phyloP scores from a whole-genome alignment of 2,888 invertebrate genomes.

The Torymus texanus region DNA sequence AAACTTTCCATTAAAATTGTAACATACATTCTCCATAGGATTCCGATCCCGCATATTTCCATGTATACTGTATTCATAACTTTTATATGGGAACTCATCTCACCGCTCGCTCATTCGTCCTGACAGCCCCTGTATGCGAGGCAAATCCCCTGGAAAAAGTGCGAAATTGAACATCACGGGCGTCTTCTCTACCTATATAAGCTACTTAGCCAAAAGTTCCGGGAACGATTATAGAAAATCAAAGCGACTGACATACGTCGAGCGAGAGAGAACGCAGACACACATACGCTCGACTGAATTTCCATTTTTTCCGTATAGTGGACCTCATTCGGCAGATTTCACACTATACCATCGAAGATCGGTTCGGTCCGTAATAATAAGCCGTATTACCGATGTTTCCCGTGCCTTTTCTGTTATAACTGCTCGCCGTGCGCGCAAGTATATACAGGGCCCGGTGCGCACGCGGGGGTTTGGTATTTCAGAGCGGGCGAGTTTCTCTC shows the following conservation, averaged over 20 bases:
- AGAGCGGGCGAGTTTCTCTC: constrained; percentile 1
- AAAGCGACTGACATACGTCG: constrained; percentile 4
- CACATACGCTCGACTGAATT: constrained; percentile 27
- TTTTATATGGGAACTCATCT: not conserved
- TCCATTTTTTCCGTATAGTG: constrained; percentile 17
- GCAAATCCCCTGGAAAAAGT: constrained; percentile 4
- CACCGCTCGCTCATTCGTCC: not conserved
- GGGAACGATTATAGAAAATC: not conserved
- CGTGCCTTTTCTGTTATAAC: constrained; percentile 21
- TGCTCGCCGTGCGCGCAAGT: not conserved
- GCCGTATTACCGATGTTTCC: constrained; percentile 51
- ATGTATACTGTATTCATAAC: not conserved
- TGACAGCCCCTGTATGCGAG: not conserved
- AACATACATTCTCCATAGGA: too few relatives aligned
- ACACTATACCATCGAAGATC: constrained; percentile 1
- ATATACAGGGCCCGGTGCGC: not conserved
- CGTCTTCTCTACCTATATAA: not conserved
- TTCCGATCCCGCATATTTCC: too few relatives aligned
- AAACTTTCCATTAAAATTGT: too few relatives aligned
- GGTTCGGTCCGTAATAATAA: constrained; percentile 20
- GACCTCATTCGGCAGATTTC: not conserved
- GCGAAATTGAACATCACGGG: constrained; percentile 24
- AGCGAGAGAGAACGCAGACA: not conserved
- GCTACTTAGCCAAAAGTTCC: not conserved
- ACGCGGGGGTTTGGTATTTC: not conserved